Evolutionary conservation across 2,888 invertebrate species (phyloP), one percentile per base, ranked within the genome.

Genomic region (Cordilura impudica): DNA sequence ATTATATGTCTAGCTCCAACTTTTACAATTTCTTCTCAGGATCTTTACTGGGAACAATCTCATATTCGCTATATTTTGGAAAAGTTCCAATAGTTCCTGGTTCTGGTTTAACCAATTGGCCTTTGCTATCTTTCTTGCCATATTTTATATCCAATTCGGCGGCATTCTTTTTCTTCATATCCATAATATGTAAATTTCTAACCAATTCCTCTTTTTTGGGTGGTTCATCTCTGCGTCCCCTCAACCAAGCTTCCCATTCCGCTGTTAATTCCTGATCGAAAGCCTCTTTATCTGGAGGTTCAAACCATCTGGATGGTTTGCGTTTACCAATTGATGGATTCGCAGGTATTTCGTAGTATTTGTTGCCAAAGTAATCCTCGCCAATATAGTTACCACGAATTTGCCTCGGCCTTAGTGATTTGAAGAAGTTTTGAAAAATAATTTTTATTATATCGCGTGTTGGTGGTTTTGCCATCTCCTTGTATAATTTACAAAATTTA

Each of bases 211-310:
- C 94, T 78, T 91, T 92, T 0, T 93, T 91, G 0, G 97, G 97
- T 49, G 95, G 94, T 0, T 93, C 91, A 1, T 88, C 92, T 89
- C 93, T 91, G 83, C 94, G 90, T 82, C 92, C 92, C 82, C 97
- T 91, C 54, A 97, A 89, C 97, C 97, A 97, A 6, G 96, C 91
- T 86, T 96, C 95, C 97, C 97, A 97, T 89, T 97, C 97, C 0
- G 95, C 92, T 0, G 97, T 95, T 83, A 95, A 86, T 84, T 95
- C 95, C 85, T 94, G 93, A 81, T 94, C 92, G 83, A 94, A 95
- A 21, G 91, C 88, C 2, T 89, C 88, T 16, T 92, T 92, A 51
- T 91, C 90, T 0, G 91, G 89, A 0, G 96, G 95, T 80, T 93
- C 93, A 89, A 95, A 96, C 93, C 94, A 96, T 60, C 96, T 90